phyloP scores from a whole-genome alignment of 2,797 vertebrate species.

The Cercopithecus hamlyni region DNA sequence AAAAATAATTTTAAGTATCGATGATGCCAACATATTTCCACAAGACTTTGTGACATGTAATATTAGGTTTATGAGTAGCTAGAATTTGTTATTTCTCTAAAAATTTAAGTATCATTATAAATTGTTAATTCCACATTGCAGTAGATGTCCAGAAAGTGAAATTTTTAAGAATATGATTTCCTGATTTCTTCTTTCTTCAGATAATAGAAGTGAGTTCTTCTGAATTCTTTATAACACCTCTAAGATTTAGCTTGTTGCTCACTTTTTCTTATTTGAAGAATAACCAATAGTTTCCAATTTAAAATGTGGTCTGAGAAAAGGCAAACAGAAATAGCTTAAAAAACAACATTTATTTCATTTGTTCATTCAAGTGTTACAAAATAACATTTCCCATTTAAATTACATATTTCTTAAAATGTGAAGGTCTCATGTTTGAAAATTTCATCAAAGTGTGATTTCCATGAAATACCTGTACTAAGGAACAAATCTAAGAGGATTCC shows the following conservation, averaged over 20 bases:
- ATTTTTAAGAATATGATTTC: neutral
- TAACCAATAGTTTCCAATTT: neutral
- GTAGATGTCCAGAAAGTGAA: neutral
- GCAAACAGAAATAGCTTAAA: neutral
- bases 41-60: neutral
- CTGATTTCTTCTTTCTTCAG: neutral
- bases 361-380: neutral
- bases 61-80: neutral
- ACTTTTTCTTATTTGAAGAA: neutral
- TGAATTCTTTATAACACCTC: neutral
- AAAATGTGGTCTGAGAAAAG: neutral
- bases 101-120: neutral
- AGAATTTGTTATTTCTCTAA: neutral
- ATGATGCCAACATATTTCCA: neutral
- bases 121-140: neutral
- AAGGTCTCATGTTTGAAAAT: slow-evolving; percentile 6
- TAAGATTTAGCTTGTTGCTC: neutral
- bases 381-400: neutral
- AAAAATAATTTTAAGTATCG: neutral
- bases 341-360: neutral
- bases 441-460: neutral
- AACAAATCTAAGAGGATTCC: neutral
- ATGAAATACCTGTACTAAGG: neutral
- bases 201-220: neutral
- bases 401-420: slow-evolving; percentile 30